These are phyloP conservation scores for Leucopsar rothschildi DNA, from an alignment of 2,113 vertebrate species.

Conservation along the genomic window DNA sequence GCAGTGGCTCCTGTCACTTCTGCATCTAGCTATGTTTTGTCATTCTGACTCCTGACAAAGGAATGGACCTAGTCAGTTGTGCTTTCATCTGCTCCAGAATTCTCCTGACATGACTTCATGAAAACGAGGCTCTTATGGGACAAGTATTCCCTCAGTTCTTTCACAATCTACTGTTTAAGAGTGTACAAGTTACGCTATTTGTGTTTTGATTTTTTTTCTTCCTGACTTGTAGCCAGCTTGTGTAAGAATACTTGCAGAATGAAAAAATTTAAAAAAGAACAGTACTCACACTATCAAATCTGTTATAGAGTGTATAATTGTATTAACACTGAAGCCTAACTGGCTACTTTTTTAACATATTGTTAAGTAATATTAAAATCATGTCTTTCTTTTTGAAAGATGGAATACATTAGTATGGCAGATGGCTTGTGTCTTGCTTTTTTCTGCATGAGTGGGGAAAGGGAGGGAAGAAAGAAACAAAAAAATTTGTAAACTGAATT, in stretches of 20 bases:
- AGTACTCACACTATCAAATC: constrained; percentile 93
- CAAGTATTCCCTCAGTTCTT: constrained; percentile 81
- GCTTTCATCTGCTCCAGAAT: constrained; percentile 74
- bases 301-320: constrained; percentile 98
- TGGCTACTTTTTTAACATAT: constrained; percentile 99
- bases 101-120: constrained; percentile 62
- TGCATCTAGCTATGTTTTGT: constrained; percentile 75
- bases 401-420: constrained; percentile 99
- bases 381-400: constrained; percentile 99
- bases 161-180: constrained; percentile 86
- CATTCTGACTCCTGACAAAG: constrained; percentile 77
- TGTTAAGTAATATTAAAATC: constrained; percentile 99
- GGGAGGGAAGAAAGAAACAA: not conserved
- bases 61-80: constrained; percentile 75
- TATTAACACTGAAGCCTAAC: constrained; percentile 99
- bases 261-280: constrained; percentile 85
- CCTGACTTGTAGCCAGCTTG: constrained; percentile 87
- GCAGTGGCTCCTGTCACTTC: constrained; percentile 82
- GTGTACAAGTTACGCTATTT: constrained; percentile 89
- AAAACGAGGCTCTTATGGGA: constrained; percentile 81
- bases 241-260: constrained; percentile 92
- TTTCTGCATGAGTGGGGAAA: constrained; percentile 51
- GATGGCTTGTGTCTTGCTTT: constrained; percentile 80
- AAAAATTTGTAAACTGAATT: not conserved
- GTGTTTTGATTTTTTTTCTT: constrained; percentile 81